Base-by-base conservation (phyloP, 2,888 invertebrate genomes). In the Phorcus lineatus region DNA sequence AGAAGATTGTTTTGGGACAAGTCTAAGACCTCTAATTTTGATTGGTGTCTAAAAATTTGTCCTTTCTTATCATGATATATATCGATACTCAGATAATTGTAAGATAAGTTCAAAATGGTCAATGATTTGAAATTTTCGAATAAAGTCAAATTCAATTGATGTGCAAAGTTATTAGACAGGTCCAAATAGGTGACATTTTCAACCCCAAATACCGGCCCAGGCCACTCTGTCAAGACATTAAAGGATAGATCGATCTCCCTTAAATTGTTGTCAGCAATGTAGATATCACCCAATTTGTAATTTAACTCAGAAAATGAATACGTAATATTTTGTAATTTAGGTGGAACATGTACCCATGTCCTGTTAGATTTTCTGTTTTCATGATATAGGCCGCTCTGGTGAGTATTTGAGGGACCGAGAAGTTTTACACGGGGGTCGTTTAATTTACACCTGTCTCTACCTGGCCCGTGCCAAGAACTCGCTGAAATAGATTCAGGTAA, bases 141-240 rank as follows among this genome's bases (percentile, higher is more conserved):
- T 24, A 86, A 86, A 0, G 7, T 11, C 13, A 36, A 19, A 0
- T 55, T 55, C 3, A 84, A 53, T 9, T 81, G 7, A 0, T 66
- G 6, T 28, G 83, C 83, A 28, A 57, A 28, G 53, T 86, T 86
- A 17, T 79, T 74, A 13, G 86, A 82, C 11, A 86, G 57, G 62
- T 84, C 83, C 9, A 86, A 52, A 31, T 78, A 31, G 24, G 52
- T 77, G 0, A 86, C 17, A 40, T 67, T 53, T 24, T 80, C 55
- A 7, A 84, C 36, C 7, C 86, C 86, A 19, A 40, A 16, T 16
- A 84, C 74, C 1, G 80, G 77, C 3, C 81, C 82, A 2, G 67
- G 22, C 80, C 83, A 84, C 19, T 17, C 17, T 17, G 55, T 19
- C 1, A 85, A 24, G 9, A 83, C 31, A 74, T 85, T 85, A 22